Evolutionary conservation across 2,888 invertebrate genomes (phyloP).

Genomic region (Ceramica pisi): DNA sequence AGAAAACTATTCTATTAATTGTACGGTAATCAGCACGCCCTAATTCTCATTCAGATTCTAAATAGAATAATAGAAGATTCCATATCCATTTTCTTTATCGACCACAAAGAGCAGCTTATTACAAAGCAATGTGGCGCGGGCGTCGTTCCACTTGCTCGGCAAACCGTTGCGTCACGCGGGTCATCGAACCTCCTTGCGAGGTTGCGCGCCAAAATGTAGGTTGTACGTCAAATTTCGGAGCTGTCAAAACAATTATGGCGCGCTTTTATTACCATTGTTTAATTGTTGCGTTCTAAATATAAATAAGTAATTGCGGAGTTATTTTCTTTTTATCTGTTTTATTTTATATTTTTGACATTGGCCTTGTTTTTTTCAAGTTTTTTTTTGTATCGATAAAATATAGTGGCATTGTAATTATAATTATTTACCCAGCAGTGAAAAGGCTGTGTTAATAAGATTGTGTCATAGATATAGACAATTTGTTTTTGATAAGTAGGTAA

Average conservation of each 20-base stretch:
- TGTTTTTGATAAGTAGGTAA: too few relatives aligned
- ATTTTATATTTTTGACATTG: constrained; percentile 6
- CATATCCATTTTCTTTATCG: constrained; percentile 29
- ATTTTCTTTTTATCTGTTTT: not conserved
- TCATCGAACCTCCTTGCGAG: constrained; percentile 73
- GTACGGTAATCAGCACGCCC: not conserved
- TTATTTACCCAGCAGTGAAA: too few relatives aligned
- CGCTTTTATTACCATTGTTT: constrained; percentile 23
- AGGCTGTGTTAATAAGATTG: not conserved
- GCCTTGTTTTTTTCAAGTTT: not conserved
- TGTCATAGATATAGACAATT: too few relatives aligned
- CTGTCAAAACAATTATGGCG: constrained; percentile 34
- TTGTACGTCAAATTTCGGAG: constrained; percentile 44
- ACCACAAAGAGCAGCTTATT: constrained; percentile 33
- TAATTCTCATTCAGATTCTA: not conserved
- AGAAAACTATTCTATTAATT: not conserved
- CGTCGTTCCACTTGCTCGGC: constrained; percentile 75
- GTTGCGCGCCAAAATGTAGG: constrained; percentile 67
- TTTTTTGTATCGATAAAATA: not conserved
- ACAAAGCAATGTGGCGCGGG: constrained; percentile 64
- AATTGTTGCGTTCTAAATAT: constrained; percentile 28
- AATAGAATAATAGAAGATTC: constrained; percentile 17
- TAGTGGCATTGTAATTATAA: not conserved
- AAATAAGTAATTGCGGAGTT: not conserved
- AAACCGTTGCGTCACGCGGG: constrained; percentile 77